phyloP scores from a whole-genome alignment of 2,888 invertebrate genomes.

The Oscheius sp. region DNA sequence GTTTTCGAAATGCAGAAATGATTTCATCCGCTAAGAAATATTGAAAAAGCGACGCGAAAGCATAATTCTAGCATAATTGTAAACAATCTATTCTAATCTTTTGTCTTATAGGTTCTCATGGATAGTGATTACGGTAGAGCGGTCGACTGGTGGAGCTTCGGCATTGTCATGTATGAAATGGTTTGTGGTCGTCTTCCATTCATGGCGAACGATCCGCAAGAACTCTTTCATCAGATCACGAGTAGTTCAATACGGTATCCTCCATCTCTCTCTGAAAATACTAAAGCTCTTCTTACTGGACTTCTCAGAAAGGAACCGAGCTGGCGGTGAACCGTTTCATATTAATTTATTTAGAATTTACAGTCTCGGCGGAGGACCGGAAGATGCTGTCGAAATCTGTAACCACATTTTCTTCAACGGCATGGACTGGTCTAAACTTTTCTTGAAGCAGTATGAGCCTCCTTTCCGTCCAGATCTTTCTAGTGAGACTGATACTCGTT shows the following conservation, averaged over 20 bases:
- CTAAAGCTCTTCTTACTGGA: slow-evolving; percentile 85
- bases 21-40: background rate
- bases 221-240: slow-evolving; percentile 92
- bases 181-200: slow-evolving; percentile 98
- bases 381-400: slow-evolving; percentile 93
- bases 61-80: background rate
- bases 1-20: background rate
- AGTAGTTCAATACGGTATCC: slow-evolving; percentile 77
- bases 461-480: slow-evolving; percentile 79
- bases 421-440: slow-evolving; percentile 93
- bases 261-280: slow-evolving; percentile 83
- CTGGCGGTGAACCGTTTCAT: slow-evolving; percentile 74
- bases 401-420: slow-evolving; percentile 91
- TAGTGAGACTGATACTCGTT: slow-evolving; percentile 93
- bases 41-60: background rate
- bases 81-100: too few species aligned
- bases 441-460: slow-evolving; percentile 89
- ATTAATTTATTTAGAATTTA: background rate
- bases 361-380: slow-evolving; percentile 86
- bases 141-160: slow-evolving; percentile 97
- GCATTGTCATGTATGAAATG: slow-evolving; percentile 95
- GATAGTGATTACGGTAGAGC: slow-evolving; percentile 94
- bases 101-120: slow-evolving; percentile 83
- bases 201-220: slow-evolving; percentile 94
- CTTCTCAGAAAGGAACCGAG: slow-evolving; percentile 90